A percentile compares a stretch with the other conserved stretches of the same genome.
These are phyloP conservation scores for Heliconius hermathena DNA, from an alignment of 1,140 invertebrate species.

Conservation along the genomic window DNA sequence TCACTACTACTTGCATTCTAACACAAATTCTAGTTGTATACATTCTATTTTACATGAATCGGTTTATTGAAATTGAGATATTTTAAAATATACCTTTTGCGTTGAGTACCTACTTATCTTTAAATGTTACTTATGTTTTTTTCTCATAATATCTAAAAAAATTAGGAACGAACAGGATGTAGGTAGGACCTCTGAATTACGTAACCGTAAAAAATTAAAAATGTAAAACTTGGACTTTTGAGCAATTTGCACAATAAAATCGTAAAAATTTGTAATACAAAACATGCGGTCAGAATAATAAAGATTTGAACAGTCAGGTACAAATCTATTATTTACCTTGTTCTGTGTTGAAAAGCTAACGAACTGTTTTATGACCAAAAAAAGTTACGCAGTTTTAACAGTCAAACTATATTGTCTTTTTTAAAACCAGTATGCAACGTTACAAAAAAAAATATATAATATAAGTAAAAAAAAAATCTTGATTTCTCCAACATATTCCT, in stretches of 20 bases:
- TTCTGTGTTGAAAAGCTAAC: slow-evolving; percentile 52
- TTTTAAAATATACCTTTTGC: neutral
- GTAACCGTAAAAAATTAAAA: slow-evolving; percentile 28
- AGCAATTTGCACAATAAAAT: slow-evolving; percentile 42
- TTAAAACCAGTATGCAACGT: slow-evolving; percentile 31
- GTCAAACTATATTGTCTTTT: slow-evolving; percentile 50
- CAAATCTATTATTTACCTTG: slow-evolving; percentile 53
- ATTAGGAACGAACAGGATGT: slow-evolving; percentile 19
- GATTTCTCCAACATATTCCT: neutral
- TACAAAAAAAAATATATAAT: neutral
- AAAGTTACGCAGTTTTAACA: slow-evolving; percentile 60
- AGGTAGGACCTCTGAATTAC: slow-evolving; percentile 19
- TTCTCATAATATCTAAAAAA: neutral
- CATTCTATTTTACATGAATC: slow-evolving; percentile 24
- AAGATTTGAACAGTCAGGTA: slow-evolving; percentile 58
- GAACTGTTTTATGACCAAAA: slow-evolving; percentile 53
- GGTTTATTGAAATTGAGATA: neutral
- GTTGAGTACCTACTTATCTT: neutral
- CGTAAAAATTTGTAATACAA: slow-evolving; percentile 37
- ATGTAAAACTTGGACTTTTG: slow-evolving; percentile 24
- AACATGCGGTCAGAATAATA: slow-evolving; percentile 41
- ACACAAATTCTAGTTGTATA: slow-evolving; percentile 26
- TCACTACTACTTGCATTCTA: slow-evolving; percentile 16
- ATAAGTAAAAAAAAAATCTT: neutral
- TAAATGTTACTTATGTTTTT: neutral